Percentiles rank a stretch among this genome's conserved stretches.
Evolutionary conservation across 53 echinoderm and acorn worm species (phyloP).

Genomic region (Crossaster papposus): DNA sequence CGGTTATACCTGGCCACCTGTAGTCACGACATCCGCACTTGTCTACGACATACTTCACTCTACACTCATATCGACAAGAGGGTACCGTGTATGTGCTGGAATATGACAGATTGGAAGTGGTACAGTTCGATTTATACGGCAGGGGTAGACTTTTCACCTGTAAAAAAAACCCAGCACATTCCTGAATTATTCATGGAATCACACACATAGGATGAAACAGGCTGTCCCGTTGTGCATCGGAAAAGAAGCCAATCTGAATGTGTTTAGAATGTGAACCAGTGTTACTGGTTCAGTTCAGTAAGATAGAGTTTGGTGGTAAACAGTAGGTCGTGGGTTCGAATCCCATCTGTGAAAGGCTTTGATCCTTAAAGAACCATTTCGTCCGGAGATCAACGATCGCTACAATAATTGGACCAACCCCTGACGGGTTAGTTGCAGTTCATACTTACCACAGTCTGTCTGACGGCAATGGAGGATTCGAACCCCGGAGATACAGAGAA

Average conservation of each 20-base stretch:
- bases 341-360: neutral
- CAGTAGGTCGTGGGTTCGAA: neutral
- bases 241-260: neutral
- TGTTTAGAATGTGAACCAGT: neutral
- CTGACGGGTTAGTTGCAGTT: neutral
- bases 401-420: neutral
- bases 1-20: slow-evolving; percentile 63
- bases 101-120: slow-evolving; percentile 41
- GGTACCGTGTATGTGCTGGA: slow-evolving; percentile 46
- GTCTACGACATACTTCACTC: slow-evolving; percentile 17
- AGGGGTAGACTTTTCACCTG: slow-evolving; percentile 54
- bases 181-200: neutral
- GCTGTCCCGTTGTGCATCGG: neutral
- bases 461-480: slow-evolving; percentile 57
- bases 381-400: too few relatives aligned
- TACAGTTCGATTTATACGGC: slow-evolving; percentile 68
- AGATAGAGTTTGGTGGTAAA: neutral
- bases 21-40: slow-evolving; percentile 69
- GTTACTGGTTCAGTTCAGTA: too few relatives aligned
- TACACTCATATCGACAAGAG: slow-evolving; percentile 58
- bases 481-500: slow-evolving; percentile 70
- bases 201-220: neutral
- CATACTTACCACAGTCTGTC: slow-evolving; percentile 43
- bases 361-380: too few relatives aligned
- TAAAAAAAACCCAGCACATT: neutral